Base-by-base conservation (phyloP, 2,888 invertebrate genomes). In the Yponomeuta malinellus region DNA sequence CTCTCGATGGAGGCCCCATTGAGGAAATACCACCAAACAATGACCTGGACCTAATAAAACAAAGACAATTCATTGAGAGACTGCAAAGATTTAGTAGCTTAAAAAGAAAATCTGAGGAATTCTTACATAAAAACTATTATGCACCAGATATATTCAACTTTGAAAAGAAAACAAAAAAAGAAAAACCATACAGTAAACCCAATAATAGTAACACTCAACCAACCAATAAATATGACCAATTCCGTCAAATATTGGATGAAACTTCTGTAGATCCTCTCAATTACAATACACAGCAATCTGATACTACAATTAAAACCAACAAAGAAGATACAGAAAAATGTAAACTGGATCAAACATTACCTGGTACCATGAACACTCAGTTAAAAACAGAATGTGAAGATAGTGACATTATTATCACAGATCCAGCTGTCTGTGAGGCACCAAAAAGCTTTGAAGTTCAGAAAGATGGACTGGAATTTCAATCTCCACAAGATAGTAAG, bases 351-450 rank as follows among this genome's bases (percentile, higher is more conserved):
- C 76, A 81, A 33, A 29, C 72, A 31, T 74, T 48, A 12, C 59
- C 64, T 10, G 48, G 80, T 69, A 83, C 87, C 48, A 81, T 78
- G 76, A 76, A 79, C 31, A 70, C 89, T 71, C 90, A 91, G 74
- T 74, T 90, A 66, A 92, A 92, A 81, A 87, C 89, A 2, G 92
- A 92, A 84, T 89, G 88, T 81, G 91, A 92, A 80, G 91, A 91
- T 70, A 84, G 85, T 79, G 92, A 91, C 73, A 90, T 91, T 69
- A 85, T 89, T 74, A 86, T 91, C 59, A 87, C 89, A 8, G 92
- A 92, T 72, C 89, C 90, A 63, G 89, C 90, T 23, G 83, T 88
- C 37, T 91, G 88, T 72, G 88, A 83, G 43, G 85, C 87, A 69
- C 84, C 85, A 37, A 90, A 89, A 76, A 84, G 76, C 73, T 89